Conservation (phyloP, 2,113 vertebrate species). For the Uropsilus gracilis region DNA sequence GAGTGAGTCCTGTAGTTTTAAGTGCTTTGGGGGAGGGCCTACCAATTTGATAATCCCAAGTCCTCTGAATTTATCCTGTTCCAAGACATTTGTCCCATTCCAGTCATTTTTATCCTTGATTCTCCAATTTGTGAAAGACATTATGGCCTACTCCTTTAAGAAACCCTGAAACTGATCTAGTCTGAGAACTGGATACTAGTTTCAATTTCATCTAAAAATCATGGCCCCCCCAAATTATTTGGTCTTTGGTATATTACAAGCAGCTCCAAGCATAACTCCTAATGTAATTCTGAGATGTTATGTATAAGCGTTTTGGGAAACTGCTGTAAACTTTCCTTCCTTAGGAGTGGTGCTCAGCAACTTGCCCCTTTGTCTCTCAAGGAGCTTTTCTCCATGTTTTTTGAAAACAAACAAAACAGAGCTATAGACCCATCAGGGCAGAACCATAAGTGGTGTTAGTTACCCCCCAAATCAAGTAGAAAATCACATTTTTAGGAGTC, state of each 20-base stretch:
- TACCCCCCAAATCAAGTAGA: not conserved
- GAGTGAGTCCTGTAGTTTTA: too few relatives aligned
- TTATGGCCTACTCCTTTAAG: not conserved
- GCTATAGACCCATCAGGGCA: not conserved
- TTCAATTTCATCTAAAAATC: slow-evolving; percentile 1
- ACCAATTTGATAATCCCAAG: too few relatives aligned
- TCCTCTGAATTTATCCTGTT: too few relatives aligned
- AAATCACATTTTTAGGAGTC: not conserved
- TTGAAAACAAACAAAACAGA: not conserved
- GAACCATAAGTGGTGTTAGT: not conserved
- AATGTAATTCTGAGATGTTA: not conserved
- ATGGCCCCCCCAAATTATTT: not conserved
- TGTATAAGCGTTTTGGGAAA: not conserved
- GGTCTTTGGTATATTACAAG: not conserved
- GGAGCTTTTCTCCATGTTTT: not conserved
- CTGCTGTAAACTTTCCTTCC: not conserved
- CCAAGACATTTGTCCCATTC: not conserved
- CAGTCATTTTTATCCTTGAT: not conserved
- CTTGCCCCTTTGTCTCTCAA: not conserved
- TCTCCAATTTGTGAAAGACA: not conserved
- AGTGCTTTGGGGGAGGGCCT: too few relatives aligned
- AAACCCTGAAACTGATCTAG: not conserved
- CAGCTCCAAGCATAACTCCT: not conserved
- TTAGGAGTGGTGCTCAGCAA: not conserved
- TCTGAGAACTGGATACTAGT: not conserved